A percentile compares a stretch with the other conserved stretches of the same genome.
Evolutionary conservation across 2,888 invertebrate genomes (phyloP).

Genomic region (Drosophila mercatorum): DNA sequence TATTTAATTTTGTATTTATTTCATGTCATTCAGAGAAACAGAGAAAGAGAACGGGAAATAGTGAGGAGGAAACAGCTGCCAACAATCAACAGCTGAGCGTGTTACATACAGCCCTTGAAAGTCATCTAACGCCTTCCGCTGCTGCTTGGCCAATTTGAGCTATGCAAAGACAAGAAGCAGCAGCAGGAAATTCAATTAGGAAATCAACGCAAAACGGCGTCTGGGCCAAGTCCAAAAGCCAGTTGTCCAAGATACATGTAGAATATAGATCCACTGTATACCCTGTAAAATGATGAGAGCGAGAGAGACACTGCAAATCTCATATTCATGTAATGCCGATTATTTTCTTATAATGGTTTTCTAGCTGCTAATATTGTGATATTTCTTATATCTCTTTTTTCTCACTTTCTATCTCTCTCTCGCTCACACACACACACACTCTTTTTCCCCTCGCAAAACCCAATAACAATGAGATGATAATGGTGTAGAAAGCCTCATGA

Average conservation of each 20-base stretch:
- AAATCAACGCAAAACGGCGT: constrained; percentile 45
- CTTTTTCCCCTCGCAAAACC: too few species aligned
- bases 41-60: not conserved
- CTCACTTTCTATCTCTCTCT: too few species aligned
- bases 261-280: not conserved
- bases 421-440: too few species aligned
- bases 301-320: not conserved
- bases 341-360: too few species aligned
- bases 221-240: constrained; percentile 13
- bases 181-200: constrained; percentile 58
- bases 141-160: constrained; percentile 9
- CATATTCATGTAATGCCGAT: too few species aligned
- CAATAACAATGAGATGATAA: too few species aligned
- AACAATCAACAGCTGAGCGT: constrained; percentile 37
- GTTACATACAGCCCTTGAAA: not conserved
- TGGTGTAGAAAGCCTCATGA: too few species aligned
- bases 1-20: constrained; percentile 62
- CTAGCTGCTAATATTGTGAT: too few species aligned
- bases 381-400: too few species aligned
- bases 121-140: not conserved
- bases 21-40: constrained; percentile 40
- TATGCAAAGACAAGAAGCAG: constrained; percentile 21
- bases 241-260: constrained; percentile 1
- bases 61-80: constrained; percentile 19
- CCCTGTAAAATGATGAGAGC: constrained; percentile 4